phyloP scores from a whole-genome alignment of 2,888 invertebrate species.

The Mycalesis mineus region DNA sequence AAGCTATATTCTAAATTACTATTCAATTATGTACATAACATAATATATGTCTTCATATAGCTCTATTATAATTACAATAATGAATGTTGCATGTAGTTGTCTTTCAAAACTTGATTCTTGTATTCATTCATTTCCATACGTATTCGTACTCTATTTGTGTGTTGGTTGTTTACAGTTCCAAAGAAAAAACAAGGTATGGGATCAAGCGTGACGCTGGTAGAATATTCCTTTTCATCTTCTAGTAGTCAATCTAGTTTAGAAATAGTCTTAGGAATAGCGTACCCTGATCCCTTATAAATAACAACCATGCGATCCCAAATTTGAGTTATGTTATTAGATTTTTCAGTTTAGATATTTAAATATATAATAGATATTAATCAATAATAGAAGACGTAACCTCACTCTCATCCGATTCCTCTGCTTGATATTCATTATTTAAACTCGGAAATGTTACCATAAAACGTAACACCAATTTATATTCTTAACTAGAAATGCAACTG shows the following conservation, averaged over 20 bases:
- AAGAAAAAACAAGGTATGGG: slow-evolving; percentile 85
- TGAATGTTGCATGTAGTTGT: slow-evolving; percentile 64
- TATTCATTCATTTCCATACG: slow-evolving; percentile 54
- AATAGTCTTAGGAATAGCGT: slow-evolving; percentile 64
- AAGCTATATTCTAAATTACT: slow-evolving; percentile 6
- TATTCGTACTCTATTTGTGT: slow-evolving; percentile 75
- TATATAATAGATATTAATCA: not conserved
- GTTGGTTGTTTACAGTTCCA: slow-evolving; percentile 88
- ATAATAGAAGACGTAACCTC: slow-evolving; percentile 12
- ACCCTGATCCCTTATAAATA: slow-evolving; percentile 37
- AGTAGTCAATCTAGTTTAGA: slow-evolving; percentile 71
- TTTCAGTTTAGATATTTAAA: slow-evolving; percentile 18
- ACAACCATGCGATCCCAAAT: slow-evolving; percentile 25
- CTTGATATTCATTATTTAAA: slow-evolving; percentile 16
- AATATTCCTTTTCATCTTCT: slow-evolving; percentile 76
- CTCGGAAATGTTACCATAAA: slow-evolving; percentile 56
- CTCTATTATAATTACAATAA: slow-evolving; percentile 34
- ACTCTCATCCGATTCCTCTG: slow-evolving; percentile 19
- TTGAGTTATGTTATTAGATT: slow-evolving; percentile 20
- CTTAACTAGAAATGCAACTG: slow-evolving; percentile 35
- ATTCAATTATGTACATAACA: slow-evolving; percentile 27
- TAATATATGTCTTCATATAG: slow-evolving; percentile 25
- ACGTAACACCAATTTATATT: slow-evolving; percentile 48
- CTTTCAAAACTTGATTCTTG: slow-evolving; percentile 35
- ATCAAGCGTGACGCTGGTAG: slow-evolving; percentile 78